Percentiles rank a stretch among this genome's conserved stretches.
phyloP scores from a whole-genome alignment of 2,888 invertebrate species.

The Dynastes tityus region DNA sequence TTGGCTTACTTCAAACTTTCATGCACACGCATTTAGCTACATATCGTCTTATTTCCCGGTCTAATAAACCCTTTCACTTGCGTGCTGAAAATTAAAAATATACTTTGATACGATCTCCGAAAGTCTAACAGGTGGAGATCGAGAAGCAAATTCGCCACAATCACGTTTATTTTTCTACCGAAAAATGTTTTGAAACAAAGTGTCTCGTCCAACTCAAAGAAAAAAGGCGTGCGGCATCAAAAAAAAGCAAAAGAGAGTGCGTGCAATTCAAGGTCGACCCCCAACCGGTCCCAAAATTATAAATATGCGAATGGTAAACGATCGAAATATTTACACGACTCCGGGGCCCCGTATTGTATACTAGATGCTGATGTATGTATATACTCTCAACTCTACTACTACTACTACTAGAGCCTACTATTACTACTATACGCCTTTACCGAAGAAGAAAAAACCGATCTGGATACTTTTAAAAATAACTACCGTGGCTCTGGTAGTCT shows the following conservation, averaged over 20 bases:
- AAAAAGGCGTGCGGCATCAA: not conserved
- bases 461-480: slow-evolving; percentile 34
- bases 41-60: no score
- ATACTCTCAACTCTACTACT: slow-evolving; percentile 20
- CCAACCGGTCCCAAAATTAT: not conserved
- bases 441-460: slow-evolving; percentile 25
- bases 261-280: slow-evolving; percentile 37
- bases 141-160: not conserved
- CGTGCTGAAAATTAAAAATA: no score
- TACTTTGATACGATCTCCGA: not conserved
- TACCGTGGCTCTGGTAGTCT: not conserved
- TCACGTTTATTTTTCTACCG: slow-evolving; percentile 1
- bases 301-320: slow-evolving; percentile 45
- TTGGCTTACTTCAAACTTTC: no score
- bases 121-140: slow-evolving; percentile 2
- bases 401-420: no score
- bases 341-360: slow-evolving; percentile 30
- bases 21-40: no score
- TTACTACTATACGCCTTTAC: slow-evolving; percentile 16
- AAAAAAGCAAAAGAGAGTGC: not conserved
- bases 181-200: slow-evolving; percentile 21
- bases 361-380: slow-evolving; percentile 31
- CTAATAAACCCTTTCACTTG: no score
- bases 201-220: slow-evolving; percentile 6
- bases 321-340: slow-evolving; percentile 43